These are phyloP conservation scores for Lepus oiostolus DNA, from an alignment of 2,797 vertebrate species.

Conservation along the genomic window DNA sequence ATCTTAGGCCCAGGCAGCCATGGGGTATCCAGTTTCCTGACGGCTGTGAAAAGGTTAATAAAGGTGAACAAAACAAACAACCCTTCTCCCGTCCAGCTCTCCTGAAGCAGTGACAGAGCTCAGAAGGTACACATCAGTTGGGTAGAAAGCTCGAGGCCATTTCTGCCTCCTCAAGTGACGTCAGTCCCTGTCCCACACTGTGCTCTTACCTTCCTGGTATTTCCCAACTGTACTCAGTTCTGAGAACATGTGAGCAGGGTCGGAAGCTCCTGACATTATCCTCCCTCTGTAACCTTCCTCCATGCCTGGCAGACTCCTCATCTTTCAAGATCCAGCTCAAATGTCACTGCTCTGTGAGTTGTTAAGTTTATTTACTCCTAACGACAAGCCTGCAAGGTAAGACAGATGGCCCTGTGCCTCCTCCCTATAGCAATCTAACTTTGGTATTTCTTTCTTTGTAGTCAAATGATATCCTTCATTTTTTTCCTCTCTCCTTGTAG, in stretches of 20 bases:
- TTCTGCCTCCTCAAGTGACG: neutral
- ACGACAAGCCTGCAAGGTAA: constrained; percentile 4
- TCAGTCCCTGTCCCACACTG: neutral
- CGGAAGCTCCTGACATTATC: neutral
- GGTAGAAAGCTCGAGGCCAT: neutral
- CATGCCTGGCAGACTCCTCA: neutral
- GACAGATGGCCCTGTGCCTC: neutral
- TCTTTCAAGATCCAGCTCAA: constrained; percentile 68
- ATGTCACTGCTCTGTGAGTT: constrained; percentile 21
- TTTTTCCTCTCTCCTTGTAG: neutral
- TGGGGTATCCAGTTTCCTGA: neutral
- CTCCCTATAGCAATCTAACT: neutral
- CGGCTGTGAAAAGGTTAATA: constrained; percentile 23
- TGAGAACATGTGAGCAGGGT: neutral
- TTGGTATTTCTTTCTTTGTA: constrained; percentile 43
- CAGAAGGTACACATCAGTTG: neutral
- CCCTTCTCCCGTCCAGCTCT: neutral
- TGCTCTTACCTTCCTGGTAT: constrained; percentile 50
- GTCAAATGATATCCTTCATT: neutral
- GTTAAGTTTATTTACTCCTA: constrained; percentile 54
- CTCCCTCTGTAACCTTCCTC: constrained; percentile 37
- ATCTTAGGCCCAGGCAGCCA: neutral
- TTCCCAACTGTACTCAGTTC: constrained; percentile 25
- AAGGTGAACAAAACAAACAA: neutral
- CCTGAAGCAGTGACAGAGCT: neutral